A percentile compares a stretch with the other conserved stretches of the same genome.
phyloP scores from a whole-genome alignment of 2,888 invertebrate species.

The Timandra comae region DNA sequence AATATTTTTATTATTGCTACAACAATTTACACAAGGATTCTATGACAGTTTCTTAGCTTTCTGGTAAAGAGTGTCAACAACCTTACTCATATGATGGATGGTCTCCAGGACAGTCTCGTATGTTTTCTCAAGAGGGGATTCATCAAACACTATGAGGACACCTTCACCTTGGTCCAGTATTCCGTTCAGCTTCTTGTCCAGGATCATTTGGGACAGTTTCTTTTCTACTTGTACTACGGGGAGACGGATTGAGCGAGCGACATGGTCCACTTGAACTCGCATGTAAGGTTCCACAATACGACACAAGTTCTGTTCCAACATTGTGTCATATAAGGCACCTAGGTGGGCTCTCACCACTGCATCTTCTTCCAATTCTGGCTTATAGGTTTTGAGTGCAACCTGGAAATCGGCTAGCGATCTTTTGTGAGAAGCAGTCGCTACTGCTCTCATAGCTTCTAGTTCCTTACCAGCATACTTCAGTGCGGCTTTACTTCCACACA shows the following conservation, averaged over 20 bases:
- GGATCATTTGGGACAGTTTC: constrained; percentile 99
- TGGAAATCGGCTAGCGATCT: constrained; percentile 98
- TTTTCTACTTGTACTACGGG: constrained; percentile 95
- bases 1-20: constrained; percentile 65
- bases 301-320: constrained; percentile 99
- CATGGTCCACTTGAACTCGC: constrained; percentile 94
- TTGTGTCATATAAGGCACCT: constrained; percentile 96
- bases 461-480: constrained; percentile 97
- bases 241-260: constrained; percentile 93
- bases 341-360: constrained; percentile 98
- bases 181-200: constrained; percentile 98
- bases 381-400: constrained; percentile 89
- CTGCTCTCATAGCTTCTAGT: constrained; percentile 98
- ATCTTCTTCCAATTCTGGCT: constrained; percentile 94
- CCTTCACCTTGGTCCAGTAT: constrained; percentile 99
- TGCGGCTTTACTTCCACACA: constrained; percentile 97
- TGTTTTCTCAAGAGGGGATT: constrained; percentile 95
- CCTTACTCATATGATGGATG: constrained; percentile 99
- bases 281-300: constrained; percentile 99
- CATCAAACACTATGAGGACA: constrained; percentile 98
- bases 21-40: constrained; percentile 61
- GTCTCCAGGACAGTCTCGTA: constrained; percentile 98
- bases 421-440: constrained; percentile 97
- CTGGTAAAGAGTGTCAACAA: constrained; percentile 98
- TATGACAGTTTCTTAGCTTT: constrained; percentile 98